Evolutionary conservation across 2,113 vertebrate species (phyloP), one percentile per base, ranked within the genome.

Genomic region (Pithys albifrons): DNA sequence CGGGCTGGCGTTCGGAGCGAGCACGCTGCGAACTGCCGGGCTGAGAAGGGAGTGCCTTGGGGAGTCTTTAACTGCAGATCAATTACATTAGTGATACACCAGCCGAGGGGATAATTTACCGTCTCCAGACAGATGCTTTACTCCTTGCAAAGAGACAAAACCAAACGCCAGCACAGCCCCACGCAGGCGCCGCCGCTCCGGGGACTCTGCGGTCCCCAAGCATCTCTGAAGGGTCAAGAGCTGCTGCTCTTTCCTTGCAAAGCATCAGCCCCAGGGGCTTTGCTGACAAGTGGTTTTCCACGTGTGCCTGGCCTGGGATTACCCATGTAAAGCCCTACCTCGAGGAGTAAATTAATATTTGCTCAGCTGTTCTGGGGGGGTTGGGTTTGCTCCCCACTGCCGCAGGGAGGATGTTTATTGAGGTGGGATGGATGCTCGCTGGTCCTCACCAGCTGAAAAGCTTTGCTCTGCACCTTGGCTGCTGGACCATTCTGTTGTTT

Each of bases 61-160:
- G 96, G 96, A 97, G 65, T 46, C 89, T 89, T 96, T 91, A 95
- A 45, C 81, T 46, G 65, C 59, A 89, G 54, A 88, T 91, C 96
- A 96, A 96, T 97, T 97, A 94, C 85, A 93, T 83, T 70, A 90
- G 49, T n/a, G 87, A 49, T 73, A 43, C 74, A 90, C 72, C 79
- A 89, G 79, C 96, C 69, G 10, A 76, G 82, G 78, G 78, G 66
- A 92, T 88, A 59, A 96, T 96, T 97, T 81, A 62, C 96, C 22
- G 13, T 91, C 95, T 90, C 77, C 75, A 95, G 62, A 91, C 52
- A 65, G 71, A 85, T 73, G 88, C 79, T 97, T 55, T 70, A 43
- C 79, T 97, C 88, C 49, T 37, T 12, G 39, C 85, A 78, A 87
- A 72, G 41, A 91, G 88, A 19, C 1, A 5, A 45, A 87, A 88